phyloP scores from a whole-genome alignment of 1,140 invertebrate species.

The Diachasmimorpha longicaudata region DNA sequence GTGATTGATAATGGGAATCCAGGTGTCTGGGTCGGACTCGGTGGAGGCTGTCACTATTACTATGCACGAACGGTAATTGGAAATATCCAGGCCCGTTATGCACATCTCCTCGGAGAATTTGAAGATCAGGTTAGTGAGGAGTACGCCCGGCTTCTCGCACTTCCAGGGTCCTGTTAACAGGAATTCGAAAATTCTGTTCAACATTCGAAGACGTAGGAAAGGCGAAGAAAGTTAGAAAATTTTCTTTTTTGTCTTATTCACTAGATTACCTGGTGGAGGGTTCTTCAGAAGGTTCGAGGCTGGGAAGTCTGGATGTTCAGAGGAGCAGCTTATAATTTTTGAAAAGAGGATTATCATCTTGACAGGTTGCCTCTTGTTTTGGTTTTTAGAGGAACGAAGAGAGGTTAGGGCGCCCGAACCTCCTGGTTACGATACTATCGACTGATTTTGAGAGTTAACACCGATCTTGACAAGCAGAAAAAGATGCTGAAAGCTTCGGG shows the following conservation, averaged over 20 bases:
- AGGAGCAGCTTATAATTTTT: constrained; percentile 54
- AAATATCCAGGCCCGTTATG: constrained; percentile 56
- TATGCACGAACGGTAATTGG: constrained; percentile 55
- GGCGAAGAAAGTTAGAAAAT: no score
- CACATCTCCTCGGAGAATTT: constrained; percentile 46
- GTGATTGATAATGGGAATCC: constrained; percentile 53
- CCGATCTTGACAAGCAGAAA: no score
- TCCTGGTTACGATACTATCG: no score
- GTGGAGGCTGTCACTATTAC: constrained; percentile 53
- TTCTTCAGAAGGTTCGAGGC: constrained; percentile 50
- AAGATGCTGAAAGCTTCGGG: no score
- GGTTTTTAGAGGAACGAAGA: no score
- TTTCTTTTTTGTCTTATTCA: no score
- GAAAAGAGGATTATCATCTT: constrained; percentile 55
- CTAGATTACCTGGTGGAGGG: constrained; percentile 30
- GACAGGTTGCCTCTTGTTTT: neutral
- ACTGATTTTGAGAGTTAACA: no score
- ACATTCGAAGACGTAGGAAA: no score
- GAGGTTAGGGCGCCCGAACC: no score
- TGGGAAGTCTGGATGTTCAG: constrained; percentile 52
- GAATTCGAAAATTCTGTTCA: no score
- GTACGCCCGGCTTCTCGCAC: constrained; percentile 55
- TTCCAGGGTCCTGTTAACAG: constrained; percentile 40
- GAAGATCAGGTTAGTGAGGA: constrained; percentile 50
- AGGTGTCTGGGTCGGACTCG: constrained; percentile 49